Percentiles rank a stretch among this genome's conserved stretches.
These are phyloP conservation scores for Sthenelais limicola DNA, from an alignment of 2,888 invertebrate genomes.

Conservation along the genomic window DNA sequence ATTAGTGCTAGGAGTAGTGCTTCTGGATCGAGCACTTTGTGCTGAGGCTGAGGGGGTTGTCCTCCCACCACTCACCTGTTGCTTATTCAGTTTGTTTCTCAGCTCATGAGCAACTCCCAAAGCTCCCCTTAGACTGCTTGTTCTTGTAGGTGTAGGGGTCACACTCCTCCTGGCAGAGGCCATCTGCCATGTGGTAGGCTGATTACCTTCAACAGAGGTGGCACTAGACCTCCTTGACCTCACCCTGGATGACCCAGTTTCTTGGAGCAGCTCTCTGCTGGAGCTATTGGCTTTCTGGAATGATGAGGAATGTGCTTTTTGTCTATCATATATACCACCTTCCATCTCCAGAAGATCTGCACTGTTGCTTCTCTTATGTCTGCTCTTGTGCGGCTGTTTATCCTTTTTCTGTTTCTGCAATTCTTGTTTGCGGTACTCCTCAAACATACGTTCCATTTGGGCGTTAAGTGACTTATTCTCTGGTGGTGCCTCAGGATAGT, in stretches of 20 bases:
- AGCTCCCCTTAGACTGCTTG: slow-evolving; percentile 1
- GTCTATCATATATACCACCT: background rate
- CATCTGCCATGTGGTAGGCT: background rate
- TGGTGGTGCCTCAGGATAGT: slow-evolving; percentile 60
- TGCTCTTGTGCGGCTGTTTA: background rate
- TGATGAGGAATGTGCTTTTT: background rate
- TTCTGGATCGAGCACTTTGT: no score
- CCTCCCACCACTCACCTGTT: no score
- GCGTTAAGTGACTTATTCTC: slow-evolving; percentile 65
- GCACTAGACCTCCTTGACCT: background rate
- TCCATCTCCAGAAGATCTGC: slow-evolving; percentile 22
- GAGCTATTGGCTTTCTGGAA: slow-evolving; percentile 5
- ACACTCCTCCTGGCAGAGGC: background rate
- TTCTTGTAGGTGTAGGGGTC: slow-evolving; percentile 10
- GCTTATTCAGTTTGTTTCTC: slow-evolving; percentile 9
- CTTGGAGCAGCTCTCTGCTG: slow-evolving; percentile 14
- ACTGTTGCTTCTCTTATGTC: slow-evolving; percentile 18
- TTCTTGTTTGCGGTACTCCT: slow-evolving; percentile 63
- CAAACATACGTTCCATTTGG: slow-evolving; percentile 68
- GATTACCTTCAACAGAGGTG: background rate
- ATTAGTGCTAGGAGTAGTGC: no score
- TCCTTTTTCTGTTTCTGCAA: slow-evolving; percentile 41
- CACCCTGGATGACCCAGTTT: background rate
- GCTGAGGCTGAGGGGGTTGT: no score
- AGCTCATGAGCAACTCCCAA: slow-evolving; percentile 17